Evolutionary conservation across 2,113 vertebrate genomes (phyloP).

Genomic region (Porphyrio hochstetteri): DNA sequence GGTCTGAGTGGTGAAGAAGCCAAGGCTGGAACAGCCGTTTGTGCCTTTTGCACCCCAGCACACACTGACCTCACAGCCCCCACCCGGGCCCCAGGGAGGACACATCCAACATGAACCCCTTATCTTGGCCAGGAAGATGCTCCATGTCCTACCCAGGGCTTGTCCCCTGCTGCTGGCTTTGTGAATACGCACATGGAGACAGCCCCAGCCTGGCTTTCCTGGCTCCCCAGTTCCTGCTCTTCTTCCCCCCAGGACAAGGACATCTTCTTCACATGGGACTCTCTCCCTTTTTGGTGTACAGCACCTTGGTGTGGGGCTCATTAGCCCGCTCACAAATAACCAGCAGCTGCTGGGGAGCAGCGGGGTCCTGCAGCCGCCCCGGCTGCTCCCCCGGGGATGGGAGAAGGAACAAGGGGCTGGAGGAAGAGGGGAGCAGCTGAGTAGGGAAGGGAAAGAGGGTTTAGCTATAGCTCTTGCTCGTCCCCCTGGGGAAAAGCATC

Average conservation of each 20-base stretch:
- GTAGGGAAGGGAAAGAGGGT: not conserved
- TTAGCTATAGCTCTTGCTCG: not conserved
- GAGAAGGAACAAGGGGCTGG: not conserved
- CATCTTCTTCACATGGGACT: not conserved
- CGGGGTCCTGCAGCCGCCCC: not conserved
- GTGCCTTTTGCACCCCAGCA: not conserved
- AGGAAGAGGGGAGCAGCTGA: not conserved
- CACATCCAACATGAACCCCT: not conserved
- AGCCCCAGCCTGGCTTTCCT: not conserved
- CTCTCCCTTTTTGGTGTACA: not conserved
- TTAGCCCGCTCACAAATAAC: not conserved
- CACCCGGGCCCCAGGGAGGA: fast-evolving
- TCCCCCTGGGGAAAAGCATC: conserved; percentile 19
- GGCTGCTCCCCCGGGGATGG: not conserved
- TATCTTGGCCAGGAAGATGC: fast-evolving
- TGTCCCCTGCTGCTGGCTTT: not conserved
- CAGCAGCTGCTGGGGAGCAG: not conserved
- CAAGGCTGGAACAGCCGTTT: not conserved
- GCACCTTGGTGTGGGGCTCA: fast-evolving
- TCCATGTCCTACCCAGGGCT: not conserved
- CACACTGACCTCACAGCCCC: fast-evolving
- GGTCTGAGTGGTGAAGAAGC: not conserved
- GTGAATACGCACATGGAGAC: fast-evolving
- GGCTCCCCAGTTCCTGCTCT: not conserved
- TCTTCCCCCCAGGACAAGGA: not conserved